Base-by-base conservation (phyloP, 2,888 invertebrate genomes). In the Rhaphigaster nebulosa region DNA sequence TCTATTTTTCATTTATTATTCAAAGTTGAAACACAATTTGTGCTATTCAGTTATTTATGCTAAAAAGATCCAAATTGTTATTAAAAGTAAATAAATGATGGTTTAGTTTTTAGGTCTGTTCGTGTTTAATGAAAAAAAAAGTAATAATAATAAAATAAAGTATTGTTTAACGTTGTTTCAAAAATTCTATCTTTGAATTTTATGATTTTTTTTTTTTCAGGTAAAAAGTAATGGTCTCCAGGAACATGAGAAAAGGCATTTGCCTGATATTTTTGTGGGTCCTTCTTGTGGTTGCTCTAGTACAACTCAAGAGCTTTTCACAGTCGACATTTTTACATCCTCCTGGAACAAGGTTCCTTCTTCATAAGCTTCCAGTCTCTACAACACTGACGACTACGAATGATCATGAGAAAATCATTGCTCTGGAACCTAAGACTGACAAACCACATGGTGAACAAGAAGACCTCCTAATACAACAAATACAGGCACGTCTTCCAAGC, bases 401-500 rank as follows among this genome's bases (percentile, higher is more conserved):
- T 93, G 89, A 94, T 93, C 93, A 93, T 45, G 94, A 94, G 91
- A 93, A 93, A 60, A 93, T 94, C 18, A 91, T 94, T 23, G 94
- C 95, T 50, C 93, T 95, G 92, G 95, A 96, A 92, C 96, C 96
- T 0, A 94, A 94, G 91, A 94, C 96, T 52, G 96, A 96, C 93
- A 95, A 95, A 92, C 95, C 95, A 80, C 95, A 95, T 0, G 94
- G 94, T n/a, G 94, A 95, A 87, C 95, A 95, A 90, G 98, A 98
- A 93, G 97, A 92, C 23, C 90, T 92, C 29, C 92, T 93, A 60
- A 91, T 93, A 76, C 91, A 92, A 20, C 97, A 97, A 93, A 96
- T 97, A 91, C 97, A 97, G 93, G 95, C 96, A 26, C 95, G 96
- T 70, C 95, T 98, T 93, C 98, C 98, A 12, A 98, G 97, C 92